These are phyloP conservation scores for Ptychadena robeensis DNA, from an alignment of 2,797 vertebrate genomes.

Conservation along the genomic window DNA sequence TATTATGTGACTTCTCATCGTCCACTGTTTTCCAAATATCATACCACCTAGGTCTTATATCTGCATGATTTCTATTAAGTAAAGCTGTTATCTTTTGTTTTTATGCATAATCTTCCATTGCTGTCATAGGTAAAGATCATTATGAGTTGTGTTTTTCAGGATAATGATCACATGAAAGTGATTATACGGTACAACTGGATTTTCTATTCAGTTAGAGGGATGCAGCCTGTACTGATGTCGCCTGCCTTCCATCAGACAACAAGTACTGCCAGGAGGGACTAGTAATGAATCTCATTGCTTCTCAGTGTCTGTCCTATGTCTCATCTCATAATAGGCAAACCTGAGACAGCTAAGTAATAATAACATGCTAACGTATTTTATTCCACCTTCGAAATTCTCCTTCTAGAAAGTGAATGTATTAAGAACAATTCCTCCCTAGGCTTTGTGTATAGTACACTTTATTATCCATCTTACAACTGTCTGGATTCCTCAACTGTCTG, in stretches of 20 bases:
- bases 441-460: background rate
- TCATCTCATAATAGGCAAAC: background rate
- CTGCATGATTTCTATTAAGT: background rate
- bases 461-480: background rate
- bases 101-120: background rate
- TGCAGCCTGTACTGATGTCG: background rate
- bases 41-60: background rate
- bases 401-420: slow-evolving; percentile 4
- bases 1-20: background rate
- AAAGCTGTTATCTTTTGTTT: background rate
- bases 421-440: background rate
- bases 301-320: background rate
- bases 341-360: background rate
- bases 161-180: background rate
- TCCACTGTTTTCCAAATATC: background rate
- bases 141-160: background rate
- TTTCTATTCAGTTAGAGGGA: background rate
- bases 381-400: background rate
- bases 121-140: background rate
- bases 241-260: background rate
- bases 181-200: background rate
- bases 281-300: slow-evolving; percentile 25
- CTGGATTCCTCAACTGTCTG: slow-evolving; percentile 3
- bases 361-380: background rate
- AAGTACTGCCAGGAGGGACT: background rate